Conservation (phyloP, 2,797 vertebrate genomes). For the Leuciscus waleckii region DNA sequence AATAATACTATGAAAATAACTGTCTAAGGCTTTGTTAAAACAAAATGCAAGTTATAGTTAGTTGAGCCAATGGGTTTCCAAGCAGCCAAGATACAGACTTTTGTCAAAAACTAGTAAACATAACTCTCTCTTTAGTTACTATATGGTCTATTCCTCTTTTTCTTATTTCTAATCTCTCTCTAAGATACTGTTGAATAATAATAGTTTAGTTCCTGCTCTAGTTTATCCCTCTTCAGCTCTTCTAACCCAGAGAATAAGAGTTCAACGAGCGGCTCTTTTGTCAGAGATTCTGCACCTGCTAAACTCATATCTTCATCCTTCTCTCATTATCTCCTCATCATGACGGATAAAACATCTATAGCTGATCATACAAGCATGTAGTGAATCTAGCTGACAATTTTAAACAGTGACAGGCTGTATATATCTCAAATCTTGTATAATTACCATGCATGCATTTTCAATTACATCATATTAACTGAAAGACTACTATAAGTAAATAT, state of each 20-base stretch:
- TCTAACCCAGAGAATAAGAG: conserved; percentile 8
- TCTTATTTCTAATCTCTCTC: no score
- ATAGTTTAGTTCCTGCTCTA: no score
- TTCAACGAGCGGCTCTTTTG: no score
- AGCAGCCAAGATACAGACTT: no score
- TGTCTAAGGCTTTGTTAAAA: no score
- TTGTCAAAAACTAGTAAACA: not conserved
- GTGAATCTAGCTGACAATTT: not conserved
- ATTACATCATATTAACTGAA: not conserved
- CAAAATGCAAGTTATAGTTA: no score
- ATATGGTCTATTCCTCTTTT: no score
- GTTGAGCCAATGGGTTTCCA: not conserved
- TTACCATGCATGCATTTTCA: not conserved
- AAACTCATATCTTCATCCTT: conserved; percentile 51
- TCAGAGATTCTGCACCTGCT: conserved; percentile 73
- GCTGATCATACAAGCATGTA: not conserved
- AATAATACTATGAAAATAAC: no score
- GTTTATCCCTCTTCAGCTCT: conserved; percentile 45
- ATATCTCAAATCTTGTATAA: not conserved
- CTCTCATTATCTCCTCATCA: conserved; percentile 36
- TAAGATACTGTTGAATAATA: no score
- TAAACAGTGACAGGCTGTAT: not conserved
- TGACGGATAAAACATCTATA: not conserved
- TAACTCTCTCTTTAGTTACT: no score
- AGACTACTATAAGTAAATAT: no score